A percentile compares a stretch with the other conserved stretches of the same genome.
Conservation (phyloP, 2,888 invertebrate genomes). For the Liopterus haemorrhoidalis region DNA sequence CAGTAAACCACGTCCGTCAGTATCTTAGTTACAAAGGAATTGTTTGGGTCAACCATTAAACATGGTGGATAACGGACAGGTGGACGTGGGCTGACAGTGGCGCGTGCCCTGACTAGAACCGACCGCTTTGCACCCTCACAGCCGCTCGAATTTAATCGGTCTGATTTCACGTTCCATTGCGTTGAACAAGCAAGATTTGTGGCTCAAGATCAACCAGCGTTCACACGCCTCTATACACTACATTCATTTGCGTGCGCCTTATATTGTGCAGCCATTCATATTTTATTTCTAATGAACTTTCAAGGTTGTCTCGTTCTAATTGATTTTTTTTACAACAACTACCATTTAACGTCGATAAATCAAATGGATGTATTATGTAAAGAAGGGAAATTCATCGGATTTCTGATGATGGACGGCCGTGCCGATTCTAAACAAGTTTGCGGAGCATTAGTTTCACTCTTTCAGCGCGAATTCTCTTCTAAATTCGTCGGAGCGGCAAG, state of each 20-base stretch:
- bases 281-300: conserved; percentile 1
- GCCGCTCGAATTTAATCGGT: conserved; percentile 33
- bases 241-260: neutral
- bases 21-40: too few relatives aligned
- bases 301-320: neutral
- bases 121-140: too few relatives aligned
- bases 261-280: conserved; percentile 3
- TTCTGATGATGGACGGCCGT: neutral
- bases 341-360: conserved; percentile 6
- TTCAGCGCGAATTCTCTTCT: conserved; percentile 4
- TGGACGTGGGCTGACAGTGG: too few relatives aligned
- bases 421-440: conserved; percentile 12
- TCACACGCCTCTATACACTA: too few relatives aligned
- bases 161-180: conserved; percentile 36
- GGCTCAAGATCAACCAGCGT: conserved; percentile 19
- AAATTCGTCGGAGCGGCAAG: conserved; percentile 9
- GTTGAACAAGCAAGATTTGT: conserved; percentile 36
- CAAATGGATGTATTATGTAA: too few relatives aligned
- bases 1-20: too few relatives aligned
- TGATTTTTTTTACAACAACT: conserved; percentile 2
- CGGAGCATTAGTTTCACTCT: conserved; percentile 16
- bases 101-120: too few relatives aligned
- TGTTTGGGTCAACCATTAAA: too few relatives aligned
- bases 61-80: too few relatives aligned
- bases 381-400: neutral